Percentiles rank a stretch among this genome's conserved stretches.
Conservation (phyloP, 2,888 invertebrate species). For the Zaprionus bogoriensis region DNA sequence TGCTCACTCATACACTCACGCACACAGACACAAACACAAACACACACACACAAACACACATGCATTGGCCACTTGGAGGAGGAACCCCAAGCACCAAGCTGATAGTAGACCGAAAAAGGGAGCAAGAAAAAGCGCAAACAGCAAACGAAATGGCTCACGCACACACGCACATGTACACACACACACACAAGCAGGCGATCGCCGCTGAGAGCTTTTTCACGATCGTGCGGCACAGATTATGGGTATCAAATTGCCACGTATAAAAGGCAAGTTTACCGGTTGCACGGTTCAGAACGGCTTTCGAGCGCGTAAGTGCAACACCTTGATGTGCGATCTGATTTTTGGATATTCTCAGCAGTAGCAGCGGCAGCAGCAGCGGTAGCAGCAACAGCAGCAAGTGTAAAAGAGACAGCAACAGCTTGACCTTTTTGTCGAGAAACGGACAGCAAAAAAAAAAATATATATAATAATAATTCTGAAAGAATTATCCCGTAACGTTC, state of each 20-base stretch:
- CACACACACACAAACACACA: constrained; percentile 26
- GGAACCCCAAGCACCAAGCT: constrained; percentile 15
- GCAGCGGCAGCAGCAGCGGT: constrained; percentile 40
- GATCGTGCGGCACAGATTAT: constrained; percentile 67
- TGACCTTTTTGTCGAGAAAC: constrained; percentile 70
- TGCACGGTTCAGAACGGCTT: constrained; percentile 97
- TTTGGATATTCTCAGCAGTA: constrained; percentile 56
- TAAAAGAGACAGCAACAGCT: constrained; percentile 57
- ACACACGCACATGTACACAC: constrained; percentile 19
- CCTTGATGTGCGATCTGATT: constrained; percentile 80
- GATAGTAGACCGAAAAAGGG: constrained; percentile 72
- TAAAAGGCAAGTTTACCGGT: constrained; percentile 85
- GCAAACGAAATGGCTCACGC: constrained; percentile 31
- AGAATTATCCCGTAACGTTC: constrained; percentile 28
- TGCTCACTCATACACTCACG: constrained; percentile 33
- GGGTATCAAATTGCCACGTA: constrained; percentile 84
- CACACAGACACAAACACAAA: constrained; percentile 10
- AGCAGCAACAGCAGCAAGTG: constrained; percentile 42
- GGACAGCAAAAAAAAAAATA: constrained; percentile 27
- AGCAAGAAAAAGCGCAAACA: constrained; percentile 65
- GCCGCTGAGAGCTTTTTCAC: constrained; percentile 55
- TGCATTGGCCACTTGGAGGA: constrained; percentile 62
- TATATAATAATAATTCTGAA: constrained; percentile 9
- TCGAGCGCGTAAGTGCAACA: constrained; percentile 94
- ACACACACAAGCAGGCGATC: constrained; percentile 26